phyloP scores from a whole-genome alignment of 2,888 invertebrate genomes.

The Pyrochroa serraticornis region DNA sequence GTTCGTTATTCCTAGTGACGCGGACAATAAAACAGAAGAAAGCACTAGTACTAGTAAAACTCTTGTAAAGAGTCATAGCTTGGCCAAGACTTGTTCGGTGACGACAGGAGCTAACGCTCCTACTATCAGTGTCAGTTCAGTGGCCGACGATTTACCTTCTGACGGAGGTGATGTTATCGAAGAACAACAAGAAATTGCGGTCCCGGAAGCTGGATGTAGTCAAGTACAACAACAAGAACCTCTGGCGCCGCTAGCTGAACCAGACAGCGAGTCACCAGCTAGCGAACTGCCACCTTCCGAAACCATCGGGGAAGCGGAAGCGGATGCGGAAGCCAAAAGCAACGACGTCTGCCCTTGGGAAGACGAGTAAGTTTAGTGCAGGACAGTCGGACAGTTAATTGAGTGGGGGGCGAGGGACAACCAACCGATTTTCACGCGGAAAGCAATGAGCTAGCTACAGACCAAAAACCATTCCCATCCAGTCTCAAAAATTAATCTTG shows the following conservation, averaged over 20 bases:
- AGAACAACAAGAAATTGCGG: neutral
- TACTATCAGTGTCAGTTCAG: slow-evolving; percentile 76
- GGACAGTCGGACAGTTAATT: slow-evolving; percentile 6
- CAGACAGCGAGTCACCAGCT: slow-evolving; percentile 72
- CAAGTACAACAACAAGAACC: slow-evolving; percentile 48
- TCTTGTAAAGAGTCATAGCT: slow-evolving; percentile 53
- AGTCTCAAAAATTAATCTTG: no score
- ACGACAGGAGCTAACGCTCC: slow-evolving; percentile 57
- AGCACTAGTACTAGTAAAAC: slow-evolving; percentile 50
- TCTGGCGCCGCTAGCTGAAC: slow-evolving; percentile 71
- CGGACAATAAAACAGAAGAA: slow-evolving; percentile 50
- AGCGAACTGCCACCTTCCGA: slow-evolving; percentile 63
- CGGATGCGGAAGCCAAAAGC: slow-evolving; percentile 63
- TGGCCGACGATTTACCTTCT: slow-evolving; percentile 64
- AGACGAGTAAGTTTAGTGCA: slow-evolving; percentile 78
- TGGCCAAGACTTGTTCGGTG: slow-evolving; percentile 57
- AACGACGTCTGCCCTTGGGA: slow-evolving; percentile 94
- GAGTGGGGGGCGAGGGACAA: no score
- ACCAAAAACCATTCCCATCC: no score
- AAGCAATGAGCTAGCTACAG: no score
- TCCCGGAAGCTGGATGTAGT: no score
- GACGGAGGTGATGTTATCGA: slow-evolving; percentile 20
- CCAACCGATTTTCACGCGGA: no score
- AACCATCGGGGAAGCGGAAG: slow-evolving; percentile 26
- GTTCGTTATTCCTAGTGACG: slow-evolving; percentile 48